These are phyloP conservation scores for Microplitis demolitor DNA, from an alignment of 1,140 invertebrate genomes.

Conservation along the genomic window DNA sequence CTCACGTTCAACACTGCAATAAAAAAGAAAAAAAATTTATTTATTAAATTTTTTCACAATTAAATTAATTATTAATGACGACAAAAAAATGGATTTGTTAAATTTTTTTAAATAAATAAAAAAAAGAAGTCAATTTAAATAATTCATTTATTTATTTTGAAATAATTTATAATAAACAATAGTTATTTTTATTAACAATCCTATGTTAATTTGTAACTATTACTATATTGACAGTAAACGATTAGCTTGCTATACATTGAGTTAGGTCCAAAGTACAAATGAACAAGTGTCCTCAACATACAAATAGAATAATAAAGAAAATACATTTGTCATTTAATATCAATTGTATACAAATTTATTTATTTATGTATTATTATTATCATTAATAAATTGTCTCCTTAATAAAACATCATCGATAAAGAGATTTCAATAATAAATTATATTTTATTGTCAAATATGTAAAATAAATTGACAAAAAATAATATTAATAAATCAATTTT, in stretches of 20 bases:
- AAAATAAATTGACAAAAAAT: too few species aligned
- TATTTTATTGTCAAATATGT: too few species aligned
- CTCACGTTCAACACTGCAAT: constrained; percentile 50
- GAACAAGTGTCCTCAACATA: not conserved
- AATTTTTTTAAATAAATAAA: not conserved
- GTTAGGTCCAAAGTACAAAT: constrained; percentile 1
- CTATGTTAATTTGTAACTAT: not conserved
- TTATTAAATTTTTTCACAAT: constrained; percentile 4
- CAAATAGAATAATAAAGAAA: not conserved
- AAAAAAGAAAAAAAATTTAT: too few species aligned
- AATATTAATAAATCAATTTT: too few species aligned
- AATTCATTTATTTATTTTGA: not conserved
- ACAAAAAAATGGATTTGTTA: not conserved
- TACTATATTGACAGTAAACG: not conserved
- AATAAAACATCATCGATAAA: too few species aligned
- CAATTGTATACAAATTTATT: too few species aligned
- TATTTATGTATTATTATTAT: too few species aligned
- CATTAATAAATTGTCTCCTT: too few species aligned
- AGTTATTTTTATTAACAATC: not conserved
- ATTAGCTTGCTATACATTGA: not conserved
- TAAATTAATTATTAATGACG: not conserved
- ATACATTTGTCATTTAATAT: not conserved
- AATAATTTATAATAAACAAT: not conserved
- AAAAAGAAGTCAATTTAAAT: not conserved
- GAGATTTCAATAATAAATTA: too few species aligned